Evolutionary conservation across 2,113 vertebrate species (phyloP).

Genomic region (Rhinogobius similis): DNA sequence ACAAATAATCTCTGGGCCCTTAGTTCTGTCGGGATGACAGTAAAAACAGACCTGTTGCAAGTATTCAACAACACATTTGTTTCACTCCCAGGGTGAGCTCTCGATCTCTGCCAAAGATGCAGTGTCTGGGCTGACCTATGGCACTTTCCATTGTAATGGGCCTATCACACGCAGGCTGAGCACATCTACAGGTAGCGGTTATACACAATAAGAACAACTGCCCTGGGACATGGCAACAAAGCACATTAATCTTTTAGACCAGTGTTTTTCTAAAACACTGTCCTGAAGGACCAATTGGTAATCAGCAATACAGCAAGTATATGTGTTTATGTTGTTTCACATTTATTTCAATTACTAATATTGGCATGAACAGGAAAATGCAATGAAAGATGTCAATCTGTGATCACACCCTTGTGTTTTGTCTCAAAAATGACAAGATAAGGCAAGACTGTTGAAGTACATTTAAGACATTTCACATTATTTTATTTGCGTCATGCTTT

Average conservation of each 20-base stretch:
- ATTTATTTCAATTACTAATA: slow-evolving; percentile 1
- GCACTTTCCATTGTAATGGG: slow-evolving; percentile 55
- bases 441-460: slow-evolving; percentile 54
- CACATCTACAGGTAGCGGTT: slow-evolving; percentile 64
- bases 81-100: slow-evolving; percentile 69
- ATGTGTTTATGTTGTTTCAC: neutral
- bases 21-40: slow-evolving; percentile 63
- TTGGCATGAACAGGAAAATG: slow-evolving; percentile 16
- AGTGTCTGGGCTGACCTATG: slow-evolving; percentile 56
- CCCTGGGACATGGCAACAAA: slow-evolving; percentile 54
- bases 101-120: slow-evolving; percentile 68
- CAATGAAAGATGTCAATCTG: slow-evolving; percentile 7
- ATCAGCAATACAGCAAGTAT: neutral
- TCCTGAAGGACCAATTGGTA: slow-evolving; percentile 15
- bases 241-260: slow-evolving; percentile 64
- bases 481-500: slow-evolving; percentile 57
- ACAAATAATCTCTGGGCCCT: slow-evolving; percentile 76
- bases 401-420: slow-evolving; percentile 23
- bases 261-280: slow-evolving; percentile 33
- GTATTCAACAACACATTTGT: slow-evolving; percentile 71
- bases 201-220: slow-evolving; percentile 68
- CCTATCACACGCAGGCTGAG: slow-evolving; percentile 55
- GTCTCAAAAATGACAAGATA: slow-evolving; percentile 53
- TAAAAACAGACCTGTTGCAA: slow-evolving; percentile 72
- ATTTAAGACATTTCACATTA: slow-evolving; percentile 66